Base-by-base conservation (phyloP, 2,888 invertebrate genomes). In the Catocala sponsa region DNA sequence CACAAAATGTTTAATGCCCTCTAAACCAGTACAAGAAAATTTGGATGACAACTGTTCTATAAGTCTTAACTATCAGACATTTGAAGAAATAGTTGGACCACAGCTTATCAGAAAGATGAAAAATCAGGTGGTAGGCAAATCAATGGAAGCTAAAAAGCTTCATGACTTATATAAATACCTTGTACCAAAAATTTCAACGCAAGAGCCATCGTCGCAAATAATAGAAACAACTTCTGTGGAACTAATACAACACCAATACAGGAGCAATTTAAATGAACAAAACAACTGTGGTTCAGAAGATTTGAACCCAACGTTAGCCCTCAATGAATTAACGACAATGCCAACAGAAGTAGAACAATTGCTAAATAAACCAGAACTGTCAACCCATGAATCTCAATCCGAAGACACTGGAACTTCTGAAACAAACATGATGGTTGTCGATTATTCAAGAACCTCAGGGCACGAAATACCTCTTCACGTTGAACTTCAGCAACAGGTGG, bases 51-150 rank as follows among this genome's bases (percentile, higher is more conserved):
- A 55, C 63, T 59, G 52, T 63, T 63, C 59, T 55, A 55, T 48
- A 55, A 62, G 57, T 70, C 56, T 64, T 55, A 70, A 65, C 55
- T 67, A 67, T 55, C 63, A 63, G 58, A 68, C 62, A 63, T 60
- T 68, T 65, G 48, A 65, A 65, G 56, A 63, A 69, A 65, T 65
- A 47, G 63, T 69, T 63, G 69, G 69, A 60, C 53, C 65, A 63
- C 65, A 65, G 59, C 50, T 68, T 52, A 54, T 65, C 58, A 62
- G 63, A 63, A 43, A 55, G 46, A 68, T 68, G 68, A 65, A 65
- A 54, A 65, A 57, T 59, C 59, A 55, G 55, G 51, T 59, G 52
- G 55, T 65, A 55, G 68, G 65, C 42, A 68, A 65, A 59, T 63
- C 63, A 65, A 58, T 65, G 56, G 63, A 59, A 59, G 59, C 59